phyloP scores from a whole-genome alignment of 2,888 invertebrate genomes.

The Dolomedes plantarius region DNA sequence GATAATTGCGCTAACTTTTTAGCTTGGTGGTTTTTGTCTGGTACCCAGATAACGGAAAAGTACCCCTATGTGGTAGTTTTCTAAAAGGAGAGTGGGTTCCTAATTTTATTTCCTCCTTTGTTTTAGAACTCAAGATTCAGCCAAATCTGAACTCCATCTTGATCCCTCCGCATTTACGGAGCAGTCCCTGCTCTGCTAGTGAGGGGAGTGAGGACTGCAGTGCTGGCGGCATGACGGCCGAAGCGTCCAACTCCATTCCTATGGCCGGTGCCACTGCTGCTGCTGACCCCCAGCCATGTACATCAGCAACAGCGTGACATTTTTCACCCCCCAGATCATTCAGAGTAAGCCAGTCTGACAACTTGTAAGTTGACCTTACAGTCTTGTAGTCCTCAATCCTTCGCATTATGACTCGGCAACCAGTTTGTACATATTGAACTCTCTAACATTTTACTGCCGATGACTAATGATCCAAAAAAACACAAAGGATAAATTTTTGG shows the following conservation, averaged over 20 bases:
- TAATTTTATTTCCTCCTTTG: too few relatives aligned
- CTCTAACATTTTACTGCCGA: slow-evolving; percentile 22
- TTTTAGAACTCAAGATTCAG: slow-evolving; percentile 91
- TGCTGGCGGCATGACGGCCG: slow-evolving; percentile 24
- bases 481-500: slow-evolving; percentile 4
- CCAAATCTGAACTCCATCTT: slow-evolving; percentile 91
- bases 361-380: slow-evolving; percentile 23
- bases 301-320: slow-evolving; percentile 47
- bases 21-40: too few relatives aligned
- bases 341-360: neutral
- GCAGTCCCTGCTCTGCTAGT: slow-evolving; percentile 16
- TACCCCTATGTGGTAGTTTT: too few relatives aligned
- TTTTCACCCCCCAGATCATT: neutral
- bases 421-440: slow-evolving; percentile 25
- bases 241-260: slow-evolving; percentile 33
- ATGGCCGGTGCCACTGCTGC: slow-evolving; percentile 37
- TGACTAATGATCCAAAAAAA: slow-evolving; percentile 24
- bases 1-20: too few relatives aligned
- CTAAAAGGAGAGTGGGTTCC: too few relatives aligned
- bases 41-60: too few relatives aligned
- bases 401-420: slow-evolving; percentile 13
- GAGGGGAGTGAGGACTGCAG: slow-evolving; percentile 26
- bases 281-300: slow-evolving; percentile 28
- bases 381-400: slow-evolving; percentile 4
- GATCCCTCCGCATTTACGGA: slow-evolving; percentile 83